These are phyloP conservation scores for Trematomus loennbergii DNA, from an alignment of 2,113 vertebrate species.

Conservation along the genomic window DNA sequence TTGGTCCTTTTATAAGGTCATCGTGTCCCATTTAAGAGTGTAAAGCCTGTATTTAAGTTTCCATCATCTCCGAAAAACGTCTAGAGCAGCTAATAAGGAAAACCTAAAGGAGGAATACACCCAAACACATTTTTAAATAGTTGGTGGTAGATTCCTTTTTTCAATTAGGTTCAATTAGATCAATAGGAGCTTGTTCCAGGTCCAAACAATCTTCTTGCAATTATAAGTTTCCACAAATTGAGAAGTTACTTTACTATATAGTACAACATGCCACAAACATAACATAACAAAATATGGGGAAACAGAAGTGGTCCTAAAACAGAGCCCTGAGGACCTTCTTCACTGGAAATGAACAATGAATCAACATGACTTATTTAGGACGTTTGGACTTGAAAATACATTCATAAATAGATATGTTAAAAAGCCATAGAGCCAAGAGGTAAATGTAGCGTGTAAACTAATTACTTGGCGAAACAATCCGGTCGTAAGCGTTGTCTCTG, in stretches of 20 bases:
- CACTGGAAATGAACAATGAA: not conserved
- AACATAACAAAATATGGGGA: too few relatives aligned
- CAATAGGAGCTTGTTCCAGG: not conserved
- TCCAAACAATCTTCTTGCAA: not conserved
- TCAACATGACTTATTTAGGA: not conserved
- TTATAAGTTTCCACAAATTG: not conserved
- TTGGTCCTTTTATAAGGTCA: constrained; percentile 53
- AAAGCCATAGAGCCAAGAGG: too few relatives aligned
- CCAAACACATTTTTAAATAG: not conserved
- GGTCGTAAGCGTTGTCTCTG: too few relatives aligned
- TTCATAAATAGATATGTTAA: not conserved
- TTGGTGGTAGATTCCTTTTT: not conserved
- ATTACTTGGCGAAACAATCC: too few relatives aligned
- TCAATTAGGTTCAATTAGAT: not conserved
- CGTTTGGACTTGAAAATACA: not conserved
- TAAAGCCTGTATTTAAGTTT: constrained; percentile 28
- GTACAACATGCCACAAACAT: not conserved
- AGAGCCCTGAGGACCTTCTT: not conserved
- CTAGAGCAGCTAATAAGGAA: not conserved
- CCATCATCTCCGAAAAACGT: constrained; percentile 13
- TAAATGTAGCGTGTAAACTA: not conserved
- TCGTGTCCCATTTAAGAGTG: not conserved
- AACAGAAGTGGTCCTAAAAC: not conserved
- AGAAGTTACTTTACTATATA: not conserved
- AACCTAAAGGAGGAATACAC: not conserved